Base-by-base conservation (phyloP, 1,140 invertebrate genomes). In the Ganaspis sp. region DNA sequence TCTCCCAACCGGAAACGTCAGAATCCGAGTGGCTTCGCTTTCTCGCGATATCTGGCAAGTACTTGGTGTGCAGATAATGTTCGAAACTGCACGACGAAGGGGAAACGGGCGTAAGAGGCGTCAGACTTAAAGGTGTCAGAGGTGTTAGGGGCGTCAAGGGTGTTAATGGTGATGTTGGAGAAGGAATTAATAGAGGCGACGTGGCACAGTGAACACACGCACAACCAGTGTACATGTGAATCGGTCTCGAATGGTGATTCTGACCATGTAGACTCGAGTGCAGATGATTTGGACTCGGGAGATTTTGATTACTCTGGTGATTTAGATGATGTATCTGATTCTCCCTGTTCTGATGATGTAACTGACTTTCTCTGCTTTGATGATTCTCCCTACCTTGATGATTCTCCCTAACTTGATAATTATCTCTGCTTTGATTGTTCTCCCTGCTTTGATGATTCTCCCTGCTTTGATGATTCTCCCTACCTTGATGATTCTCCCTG, bases 1-100 rank as follows among this genome's bases (percentile, higher is more conserved):
- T 78, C 74, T 89, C 93, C 93, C 93, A 93, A 19, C 92, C 81
- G 34, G 92, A 92, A 42, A 95, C 88, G 82, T 96, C 95, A 0
- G 94, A 95, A 84, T 96, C 95, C 17, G 95, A 96, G 86, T 95
- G 94, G 82, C 94, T 95, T 58, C 95, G 91, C 72, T 93, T 90
- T 1, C 93, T 91, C 79, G 93, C 93, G 29, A 94, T 91, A 80
- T 95, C 94, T 4, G 94, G 94, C 85, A 95, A 92, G 91, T 95
- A 95, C 91, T 95, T 95, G 73, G 93, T 93, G 79, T 95, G 94
- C 74, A 96, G 90, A 87, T 95, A 95, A 78, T 94, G 94, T 84
- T 94, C 94, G 86, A 95, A 95, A 77, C 89, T 93, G 84, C 93
- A 93, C 40, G 92, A 90, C 42, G 92, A 92, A 1, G 92, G 89